phyloP scores from a whole-genome alignment of 2,797 vertebrate species.

The Siniperca scherzeri region DNA sequence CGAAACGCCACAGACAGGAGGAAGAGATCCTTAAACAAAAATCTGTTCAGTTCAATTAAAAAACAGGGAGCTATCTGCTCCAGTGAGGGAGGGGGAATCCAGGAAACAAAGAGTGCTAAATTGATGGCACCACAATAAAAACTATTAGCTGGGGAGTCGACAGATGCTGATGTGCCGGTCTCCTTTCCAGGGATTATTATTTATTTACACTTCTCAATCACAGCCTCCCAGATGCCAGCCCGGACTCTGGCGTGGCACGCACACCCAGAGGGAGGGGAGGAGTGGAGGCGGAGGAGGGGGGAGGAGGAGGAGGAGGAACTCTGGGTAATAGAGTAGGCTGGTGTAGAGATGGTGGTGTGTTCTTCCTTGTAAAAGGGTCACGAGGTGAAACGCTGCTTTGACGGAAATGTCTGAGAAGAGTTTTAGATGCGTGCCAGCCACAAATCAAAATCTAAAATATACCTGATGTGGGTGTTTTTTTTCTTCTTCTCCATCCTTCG shows the following conservation, averaged over 20 bases:
- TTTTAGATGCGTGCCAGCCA: slow-evolving; percentile 63
- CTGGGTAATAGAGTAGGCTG: slow-evolving; percentile 69
- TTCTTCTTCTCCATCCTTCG: slow-evolving; percentile 60
- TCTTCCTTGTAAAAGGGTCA: slow-evolving; percentile 67
- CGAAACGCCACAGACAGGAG: slow-evolving; percentile 63
- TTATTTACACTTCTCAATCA: slow-evolving; percentile 92
- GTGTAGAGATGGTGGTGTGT: slow-evolving; percentile 43
- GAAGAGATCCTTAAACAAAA: slow-evolving; percentile 86
- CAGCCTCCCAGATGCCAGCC: slow-evolving; percentile 89
- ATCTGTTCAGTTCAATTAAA: slow-evolving; percentile 87
- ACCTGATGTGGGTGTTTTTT: slow-evolving; percentile 67
- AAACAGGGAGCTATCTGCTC: slow-evolving; percentile 84
- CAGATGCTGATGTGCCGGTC: slow-evolving; percentile 91
- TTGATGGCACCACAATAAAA: slow-evolving; percentile 89
- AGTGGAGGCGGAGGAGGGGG: not conserved
- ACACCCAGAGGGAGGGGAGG: slow-evolving; percentile 64
- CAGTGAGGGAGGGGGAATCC: slow-evolving; percentile 80
- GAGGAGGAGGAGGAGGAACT: slow-evolving; percentile 44
- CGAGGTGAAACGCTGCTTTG: slow-evolving; percentile 64
- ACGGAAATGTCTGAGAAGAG: slow-evolving; percentile 51
- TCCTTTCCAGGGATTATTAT: slow-evolving; percentile 92
- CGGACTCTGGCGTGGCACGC: slow-evolving; percentile 84
- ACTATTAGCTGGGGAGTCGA: slow-evolving; percentile 90
- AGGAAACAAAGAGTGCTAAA: slow-evolving; percentile 90
- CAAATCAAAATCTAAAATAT: slow-evolving; percentile 49